Evolutionary conservation across 2,113 vertebrate species (phyloP).

Genomic region (Mormyrus lacerda): DNA sequence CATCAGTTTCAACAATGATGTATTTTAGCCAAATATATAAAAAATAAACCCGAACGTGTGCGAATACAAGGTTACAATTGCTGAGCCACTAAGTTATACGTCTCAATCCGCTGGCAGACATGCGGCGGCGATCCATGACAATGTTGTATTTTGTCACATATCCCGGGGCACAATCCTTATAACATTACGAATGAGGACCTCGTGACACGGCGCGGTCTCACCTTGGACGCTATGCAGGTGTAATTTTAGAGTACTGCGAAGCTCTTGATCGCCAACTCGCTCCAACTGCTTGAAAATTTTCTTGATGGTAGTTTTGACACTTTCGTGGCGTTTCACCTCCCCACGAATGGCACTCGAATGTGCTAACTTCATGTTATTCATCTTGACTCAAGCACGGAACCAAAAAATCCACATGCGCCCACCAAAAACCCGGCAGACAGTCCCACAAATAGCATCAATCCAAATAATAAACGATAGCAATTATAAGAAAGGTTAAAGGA

Average conservation of each 20-base stretch:
- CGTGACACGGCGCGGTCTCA: slow-evolving; percentile 33
- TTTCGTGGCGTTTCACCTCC: slow-evolving; percentile 65
- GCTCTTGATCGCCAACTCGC: slow-evolving; percentile 55
- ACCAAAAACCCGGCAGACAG: not conserved
- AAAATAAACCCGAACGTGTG: not conserved
- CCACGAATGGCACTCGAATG: slow-evolving; percentile 62
- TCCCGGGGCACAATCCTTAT: not conserved
- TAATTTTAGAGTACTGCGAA: slow-evolving; percentile 57
- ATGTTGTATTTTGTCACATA: not conserved
- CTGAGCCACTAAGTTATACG: not conserved
- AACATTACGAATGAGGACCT: not conserved
- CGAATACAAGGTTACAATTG: not conserved
- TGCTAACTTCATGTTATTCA: slow-evolving; percentile 59
- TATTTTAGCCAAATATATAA: not conserved
- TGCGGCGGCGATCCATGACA: not conserved
- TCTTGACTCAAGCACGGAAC: slow-evolving; percentile 44
- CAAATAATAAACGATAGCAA: not conserved
- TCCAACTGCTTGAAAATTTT: slow-evolving; percentile 61
- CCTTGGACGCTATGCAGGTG: slow-evolving; percentile 65
- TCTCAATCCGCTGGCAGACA: not conserved
- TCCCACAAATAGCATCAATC: not conserved
- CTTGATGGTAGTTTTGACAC: slow-evolving; percentile 54
- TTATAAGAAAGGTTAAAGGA: not conserved
- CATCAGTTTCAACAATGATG: not conserved
- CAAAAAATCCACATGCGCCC: not conserved